These are phyloP conservation scores for Drosophila testacea DNA, from an alignment of 2,888 invertebrate species.

Conservation along the genomic window DNA sequence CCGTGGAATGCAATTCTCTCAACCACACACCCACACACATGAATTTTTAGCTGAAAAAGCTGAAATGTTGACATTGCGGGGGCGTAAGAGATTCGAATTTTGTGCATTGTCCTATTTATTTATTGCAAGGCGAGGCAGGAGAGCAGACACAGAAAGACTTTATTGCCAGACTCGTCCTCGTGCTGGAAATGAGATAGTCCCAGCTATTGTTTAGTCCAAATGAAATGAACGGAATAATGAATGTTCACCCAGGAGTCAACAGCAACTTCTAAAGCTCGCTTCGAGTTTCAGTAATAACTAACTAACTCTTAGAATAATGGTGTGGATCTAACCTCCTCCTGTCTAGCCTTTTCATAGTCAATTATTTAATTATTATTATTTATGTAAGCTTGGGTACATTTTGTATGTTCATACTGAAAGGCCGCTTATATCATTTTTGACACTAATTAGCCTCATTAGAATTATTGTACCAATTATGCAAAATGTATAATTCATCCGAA, in stretches of 20 bases:
- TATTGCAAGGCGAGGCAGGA: constrained; percentile 53
- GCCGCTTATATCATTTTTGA: constrained; percentile 17
- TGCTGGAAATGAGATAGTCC: constrained; percentile 74
- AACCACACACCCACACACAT: constrained; percentile 12
- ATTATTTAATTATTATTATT: constrained; percentile 61
- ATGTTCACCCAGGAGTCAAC: constrained; percentile 41
- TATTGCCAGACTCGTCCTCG: constrained; percentile 14
- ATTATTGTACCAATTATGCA: constrained; percentile 4
- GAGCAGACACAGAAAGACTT: constrained; percentile 11
- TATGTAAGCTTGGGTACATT: constrained; percentile 31
- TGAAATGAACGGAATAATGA: constrained; percentile 72
- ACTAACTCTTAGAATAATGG: constrained; percentile 62
- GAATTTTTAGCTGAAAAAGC: constrained; percentile 38
- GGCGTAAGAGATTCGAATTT: constrained; percentile 38
- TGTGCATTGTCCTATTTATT: constrained; percentile 76
- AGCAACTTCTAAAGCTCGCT: constrained; percentile 32
- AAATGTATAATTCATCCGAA: not conserved
- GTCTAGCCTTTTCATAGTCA: constrained; percentile 19
- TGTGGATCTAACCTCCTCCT: constrained; percentile 16
- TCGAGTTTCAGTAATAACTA: constrained; percentile 61
- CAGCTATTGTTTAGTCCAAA: constrained; percentile 68
- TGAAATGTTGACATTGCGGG: constrained; percentile 51
- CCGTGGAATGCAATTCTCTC: constrained; percentile 49
- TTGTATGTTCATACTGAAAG: constrained; percentile 5
- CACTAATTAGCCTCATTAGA: constrained; percentile 35